Base-by-base conservation (phyloP, 1,140 invertebrate genomes). In the Monochamus saltuarius region DNA sequence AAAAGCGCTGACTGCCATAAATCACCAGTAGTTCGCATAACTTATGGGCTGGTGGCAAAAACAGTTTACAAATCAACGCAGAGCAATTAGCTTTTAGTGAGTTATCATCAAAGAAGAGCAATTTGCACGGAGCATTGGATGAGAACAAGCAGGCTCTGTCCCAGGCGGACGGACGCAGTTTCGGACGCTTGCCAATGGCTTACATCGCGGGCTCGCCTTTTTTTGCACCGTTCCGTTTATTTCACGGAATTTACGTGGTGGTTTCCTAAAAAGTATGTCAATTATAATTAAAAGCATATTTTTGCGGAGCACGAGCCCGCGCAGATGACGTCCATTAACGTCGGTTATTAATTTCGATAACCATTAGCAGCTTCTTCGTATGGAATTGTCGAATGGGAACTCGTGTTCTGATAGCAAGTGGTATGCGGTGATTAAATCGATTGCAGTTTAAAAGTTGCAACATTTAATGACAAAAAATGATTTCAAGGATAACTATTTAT, bases 81-180 rank as follows among this genome's bases (percentile, higher is more conserved):
- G 43, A 55, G 65, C 64, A 72, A 68, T 72, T 73, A 71, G 67
- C 62, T 65, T 66, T 65, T 67, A 64, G 62, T 59, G 43, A 57
- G 64, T 67, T 70, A 73, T 73, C 71, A 69, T 73, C 69, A 73
- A 71, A 73, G 71, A 69, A 69, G 67, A 66, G 67, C 67, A 71
- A 71, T 73, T 71, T 69, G 65, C 61, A 71, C 65, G 67, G 63
- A 65, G 56, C 69, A 71, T 73, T 71, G 65, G 62, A 52, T 49
- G 45, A 39, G 47, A 70, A 72, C 68, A 72, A 69, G 59, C 19
- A 59, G 47, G 52, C 50, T 54, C 46, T 65, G 56, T 62, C 46
- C 36, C 17, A 51, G 56, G 38, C 46, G 58, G 57, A 50, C 62
- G 66, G 63, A 68, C 66, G 53, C 39, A 29, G 66, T 49, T 62